Evolutionary conservation across 2,113 vertebrate species (phyloP).

Genomic region (Megaptera novaeangliae): DNA sequence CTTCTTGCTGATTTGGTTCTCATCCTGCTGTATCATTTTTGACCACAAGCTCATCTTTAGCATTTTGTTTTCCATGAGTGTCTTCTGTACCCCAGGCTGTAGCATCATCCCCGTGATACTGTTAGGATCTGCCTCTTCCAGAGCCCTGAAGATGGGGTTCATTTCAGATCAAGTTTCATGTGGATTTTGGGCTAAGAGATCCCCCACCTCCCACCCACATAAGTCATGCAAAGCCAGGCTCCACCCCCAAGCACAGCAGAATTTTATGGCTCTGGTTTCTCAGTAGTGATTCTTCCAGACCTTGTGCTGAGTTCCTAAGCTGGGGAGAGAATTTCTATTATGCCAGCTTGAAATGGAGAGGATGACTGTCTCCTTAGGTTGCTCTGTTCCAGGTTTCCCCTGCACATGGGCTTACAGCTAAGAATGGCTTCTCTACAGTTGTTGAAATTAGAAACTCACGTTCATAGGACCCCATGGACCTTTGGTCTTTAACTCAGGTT

Average conservation of each 20-base stretch:
- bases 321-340: background rate
- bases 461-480: background rate
- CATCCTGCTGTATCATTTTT: background rate
- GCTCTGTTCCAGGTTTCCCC: background rate
- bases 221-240: background rate
- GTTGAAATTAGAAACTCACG: no score
- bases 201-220: background rate
- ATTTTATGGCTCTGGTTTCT: background rate
- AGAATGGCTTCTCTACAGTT: background rate
- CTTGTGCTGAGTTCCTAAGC: background rate
- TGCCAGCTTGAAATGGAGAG: background rate
- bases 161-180: background rate
- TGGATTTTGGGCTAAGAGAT: background rate
- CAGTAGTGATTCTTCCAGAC: background rate
- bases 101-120: no score
- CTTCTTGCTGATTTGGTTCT: background rate
- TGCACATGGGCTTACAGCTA: background rate
- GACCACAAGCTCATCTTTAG: background rate
- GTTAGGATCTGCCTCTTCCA: background rate
- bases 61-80: background rate
- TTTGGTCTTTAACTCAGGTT: background rate
- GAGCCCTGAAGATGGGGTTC: no score
- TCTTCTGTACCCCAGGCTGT: no score
- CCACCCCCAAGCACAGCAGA: background rate
- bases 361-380: fast-evolving